phyloP scores from a whole-genome alignment of 2,797 vertebrate genomes.

The Eurystomus glaucurus region DNA sequence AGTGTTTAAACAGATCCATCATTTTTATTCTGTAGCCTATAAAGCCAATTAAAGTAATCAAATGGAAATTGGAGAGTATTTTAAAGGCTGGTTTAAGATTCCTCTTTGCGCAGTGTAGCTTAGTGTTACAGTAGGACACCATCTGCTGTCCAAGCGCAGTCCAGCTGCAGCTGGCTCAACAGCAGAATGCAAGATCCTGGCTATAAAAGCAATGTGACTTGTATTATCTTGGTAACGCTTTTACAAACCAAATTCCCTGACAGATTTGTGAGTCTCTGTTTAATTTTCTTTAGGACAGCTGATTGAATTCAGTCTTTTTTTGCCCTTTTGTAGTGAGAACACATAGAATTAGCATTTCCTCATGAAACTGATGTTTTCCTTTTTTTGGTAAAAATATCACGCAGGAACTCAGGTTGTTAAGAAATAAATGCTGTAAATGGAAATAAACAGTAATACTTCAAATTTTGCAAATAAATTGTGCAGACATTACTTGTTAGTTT shows the following conservation, averaged over 20 bases:
- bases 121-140: constrained; percentile 72
- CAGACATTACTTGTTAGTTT: neutral
- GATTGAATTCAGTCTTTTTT: neutral
- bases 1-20: neutral
- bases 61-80: constrained; percentile 40
- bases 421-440: neutral
- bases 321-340: neutral
- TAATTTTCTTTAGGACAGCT: neutral
- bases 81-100: constrained; percentile 47
- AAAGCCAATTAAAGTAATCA: constrained; percentile 50
- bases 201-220: neutral
- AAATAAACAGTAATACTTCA: neutral
- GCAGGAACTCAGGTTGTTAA: neutral
- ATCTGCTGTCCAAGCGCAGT: constrained; percentile 70
- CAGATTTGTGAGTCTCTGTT: neutral
- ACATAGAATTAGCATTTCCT: neutral
- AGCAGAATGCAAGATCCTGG: neutral
- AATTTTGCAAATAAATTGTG: neutral
- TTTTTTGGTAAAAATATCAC: neutral
- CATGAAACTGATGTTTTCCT: neutral
- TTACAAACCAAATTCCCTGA: neutral
- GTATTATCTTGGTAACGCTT: neutral
- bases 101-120: neutral
- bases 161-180: neutral
- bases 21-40: constrained; percentile 24